Percentiles rank a stretch among this genome's conserved stretches.
Conservation (phyloP, 2,113 vertebrate species). For the Oryzias curvinotus region DNA sequence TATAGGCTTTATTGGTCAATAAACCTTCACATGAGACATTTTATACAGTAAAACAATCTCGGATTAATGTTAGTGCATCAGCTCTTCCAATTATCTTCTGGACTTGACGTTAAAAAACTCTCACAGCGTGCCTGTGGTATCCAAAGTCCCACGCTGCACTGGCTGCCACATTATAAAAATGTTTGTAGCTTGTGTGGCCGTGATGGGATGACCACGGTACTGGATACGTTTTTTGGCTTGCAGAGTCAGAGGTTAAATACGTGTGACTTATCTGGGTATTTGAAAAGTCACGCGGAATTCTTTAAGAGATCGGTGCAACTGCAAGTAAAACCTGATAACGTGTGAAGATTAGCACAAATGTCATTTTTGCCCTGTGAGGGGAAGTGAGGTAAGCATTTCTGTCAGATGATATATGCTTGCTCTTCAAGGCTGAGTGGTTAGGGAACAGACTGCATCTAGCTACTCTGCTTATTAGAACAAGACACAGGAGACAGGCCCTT, state of each 20-base stretch:
- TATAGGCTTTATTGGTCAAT: slow-evolving; percentile 48
- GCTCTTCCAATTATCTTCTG: slow-evolving; percentile 22
- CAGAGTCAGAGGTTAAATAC: slow-evolving; percentile 60
- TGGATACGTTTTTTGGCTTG: slow-evolving; percentile 33
- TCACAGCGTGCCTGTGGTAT: slow-evolving; percentile 24
- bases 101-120: slow-evolving; percentile 27
- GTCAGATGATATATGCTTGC: not conserved
- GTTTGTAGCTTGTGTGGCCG: slow-evolving; percentile 22
- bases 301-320: slow-evolving; percentile 31
- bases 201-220: slow-evolving; percentile 13
- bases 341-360: slow-evolving; percentile 29
- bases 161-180: slow-evolving; percentile 50
- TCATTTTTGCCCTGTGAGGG: slow-evolving; percentile 32
- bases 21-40: slow-evolving; percentile 63
- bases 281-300: slow-evolving; percentile 38
- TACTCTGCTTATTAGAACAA: not conserved
- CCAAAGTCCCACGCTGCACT: slow-evolving; percentile 19
- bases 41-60: slow-evolving; percentile 62
- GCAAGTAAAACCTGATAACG: slow-evolving; percentile 13
- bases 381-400: slow-evolving; percentile 9
- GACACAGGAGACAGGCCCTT: no score
- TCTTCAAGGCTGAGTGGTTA: not conserved
- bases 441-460: not conserved
- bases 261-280: slow-evolving; percentile 32
- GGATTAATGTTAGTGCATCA: slow-evolving; percentile 16